Evolutionary conservation across 2,113 vertebrate species (phyloP).

Genomic region (Poeciliopsis turrubarensis): DNA sequence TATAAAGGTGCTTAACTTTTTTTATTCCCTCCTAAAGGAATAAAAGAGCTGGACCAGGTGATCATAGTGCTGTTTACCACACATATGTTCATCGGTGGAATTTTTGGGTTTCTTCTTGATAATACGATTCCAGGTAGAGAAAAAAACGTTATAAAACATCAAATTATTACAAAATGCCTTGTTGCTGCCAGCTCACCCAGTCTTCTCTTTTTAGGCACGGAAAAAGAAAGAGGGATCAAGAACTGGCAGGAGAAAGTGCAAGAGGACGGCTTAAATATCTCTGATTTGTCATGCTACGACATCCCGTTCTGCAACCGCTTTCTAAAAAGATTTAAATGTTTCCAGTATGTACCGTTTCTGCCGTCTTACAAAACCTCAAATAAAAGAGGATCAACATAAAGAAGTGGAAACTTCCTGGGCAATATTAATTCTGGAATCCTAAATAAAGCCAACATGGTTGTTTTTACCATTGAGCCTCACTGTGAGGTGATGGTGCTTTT

Average conservation of each 20-base stretch:
- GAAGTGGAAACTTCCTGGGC: not conserved
- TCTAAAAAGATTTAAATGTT: slow-evolving; percentile 58
- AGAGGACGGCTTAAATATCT: not conserved
- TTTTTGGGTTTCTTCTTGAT: slow-evolving; percentile 82
- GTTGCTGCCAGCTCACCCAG: not conserved
- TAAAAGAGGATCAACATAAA: slow-evolving; percentile 6
- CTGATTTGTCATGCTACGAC: slow-evolving; percentile 75
- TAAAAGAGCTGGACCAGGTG: slow-evolving; percentile 81
- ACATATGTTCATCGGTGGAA: slow-evolving; percentile 83
- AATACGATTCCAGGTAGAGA: slow-evolving; percentile 82
- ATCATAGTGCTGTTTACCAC: slow-evolving; percentile 82
- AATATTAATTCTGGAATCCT: not conserved
- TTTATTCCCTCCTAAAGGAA: slow-evolving; percentile 57
- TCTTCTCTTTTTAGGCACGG: slow-evolving; percentile 62
- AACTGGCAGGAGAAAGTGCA: slow-evolving; percentile 65
- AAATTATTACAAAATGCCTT: no score
- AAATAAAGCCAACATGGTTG: not conserved
- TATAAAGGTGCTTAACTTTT: not conserved
- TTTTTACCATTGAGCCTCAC: not conserved
- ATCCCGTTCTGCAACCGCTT: slow-evolving; percentile 67
- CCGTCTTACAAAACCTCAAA: slow-evolving; percentile 59
- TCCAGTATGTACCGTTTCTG: slow-evolving; percentile 77
- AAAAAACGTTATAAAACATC: no score
- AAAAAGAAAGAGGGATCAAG: slow-evolving; percentile 77
- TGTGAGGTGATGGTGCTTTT: no score